phyloP scores from a whole-genome alignment of 2,888 invertebrate genomes.

The Osedax fenrisi region DNA sequence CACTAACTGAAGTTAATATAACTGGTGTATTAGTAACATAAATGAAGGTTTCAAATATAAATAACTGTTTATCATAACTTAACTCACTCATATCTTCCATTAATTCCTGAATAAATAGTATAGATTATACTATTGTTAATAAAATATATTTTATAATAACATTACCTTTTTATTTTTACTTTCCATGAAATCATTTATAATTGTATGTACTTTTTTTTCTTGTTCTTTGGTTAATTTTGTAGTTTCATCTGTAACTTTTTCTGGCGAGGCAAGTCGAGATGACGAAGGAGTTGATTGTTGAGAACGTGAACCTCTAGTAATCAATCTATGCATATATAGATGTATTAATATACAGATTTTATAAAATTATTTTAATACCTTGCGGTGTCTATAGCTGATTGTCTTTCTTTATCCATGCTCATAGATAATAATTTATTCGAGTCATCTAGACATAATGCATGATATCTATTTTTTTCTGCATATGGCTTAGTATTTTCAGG shows the following conservation, averaged over 20 bases:
- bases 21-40: not conserved
- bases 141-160: not conserved
- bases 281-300: not conserved
- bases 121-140: not conserved
- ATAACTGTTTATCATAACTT: not conserved
- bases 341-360: not conserved
- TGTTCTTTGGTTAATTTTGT: too few species aligned
- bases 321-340: not conserved
- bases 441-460: not conserved
- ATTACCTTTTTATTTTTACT: not conserved
- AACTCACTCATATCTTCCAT: not conserved
- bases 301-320: not conserved
- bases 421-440: not conserved
- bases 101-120: not conserved
- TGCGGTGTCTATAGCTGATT: not conserved
- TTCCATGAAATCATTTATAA: not conserved
- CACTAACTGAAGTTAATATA: not conserved
- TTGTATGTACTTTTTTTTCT: not conserved
- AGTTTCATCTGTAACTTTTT: too few species aligned
- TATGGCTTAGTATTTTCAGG: not conserved
- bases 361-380: not conserved
- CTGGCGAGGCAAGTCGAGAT: not conserved
- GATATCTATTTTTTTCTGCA: not conserved
- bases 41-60: not conserved
- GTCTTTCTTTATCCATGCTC: not conserved